A percentile compares a stretch with the other conserved stretches of the same genome.
phyloP scores from a whole-genome alignment of 2,113 vertebrate species.

The Hypanus sabinus region DNA sequence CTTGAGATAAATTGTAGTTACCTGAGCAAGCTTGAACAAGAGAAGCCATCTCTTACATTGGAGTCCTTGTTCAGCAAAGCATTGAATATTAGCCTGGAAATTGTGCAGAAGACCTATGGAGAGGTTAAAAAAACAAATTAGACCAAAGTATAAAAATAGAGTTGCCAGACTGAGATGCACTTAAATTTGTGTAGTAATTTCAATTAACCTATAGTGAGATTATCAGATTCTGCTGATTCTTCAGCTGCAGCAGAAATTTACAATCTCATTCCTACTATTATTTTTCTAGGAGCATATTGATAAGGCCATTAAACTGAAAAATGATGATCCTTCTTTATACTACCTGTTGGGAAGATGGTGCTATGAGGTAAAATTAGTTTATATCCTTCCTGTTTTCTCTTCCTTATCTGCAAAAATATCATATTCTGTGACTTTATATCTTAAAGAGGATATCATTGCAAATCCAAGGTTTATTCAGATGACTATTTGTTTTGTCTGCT shows the following conservation, averaged over 20 bases:
- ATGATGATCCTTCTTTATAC: constrained; percentile 56
- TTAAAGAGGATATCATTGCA: not conserved
- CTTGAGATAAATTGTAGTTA: not conserved
- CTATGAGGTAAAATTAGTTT: constrained; percentile 55
- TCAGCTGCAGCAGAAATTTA: not conserved
- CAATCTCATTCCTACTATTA: constrained; percentile 7
- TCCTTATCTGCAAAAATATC: not conserved
- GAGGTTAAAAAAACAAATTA: not conserved
- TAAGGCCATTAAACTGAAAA: constrained; percentile 60
- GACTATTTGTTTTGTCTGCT: not conserved
- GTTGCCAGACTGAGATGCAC: not conserved
- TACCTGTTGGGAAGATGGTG: constrained; percentile 69
- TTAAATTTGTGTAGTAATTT: not conserved
- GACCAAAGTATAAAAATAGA: not conserved
- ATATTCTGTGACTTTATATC: not conserved
- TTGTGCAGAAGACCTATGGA: not conserved
- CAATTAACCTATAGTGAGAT: not conserved
- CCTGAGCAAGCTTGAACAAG: not conserved
- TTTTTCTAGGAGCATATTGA: constrained; percentile 59
- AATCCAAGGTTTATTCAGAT: not conserved
- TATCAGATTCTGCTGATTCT: not conserved
- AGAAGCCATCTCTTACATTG: not conserved
- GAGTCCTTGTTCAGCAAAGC: not conserved
- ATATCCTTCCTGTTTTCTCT: not conserved
- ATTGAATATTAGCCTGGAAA: not conserved